These are phyloP conservation scores for Pseudotriccus pelzelni DNA, from an alignment of 2,797 vertebrate genomes.

Conservation along the genomic window DNA sequence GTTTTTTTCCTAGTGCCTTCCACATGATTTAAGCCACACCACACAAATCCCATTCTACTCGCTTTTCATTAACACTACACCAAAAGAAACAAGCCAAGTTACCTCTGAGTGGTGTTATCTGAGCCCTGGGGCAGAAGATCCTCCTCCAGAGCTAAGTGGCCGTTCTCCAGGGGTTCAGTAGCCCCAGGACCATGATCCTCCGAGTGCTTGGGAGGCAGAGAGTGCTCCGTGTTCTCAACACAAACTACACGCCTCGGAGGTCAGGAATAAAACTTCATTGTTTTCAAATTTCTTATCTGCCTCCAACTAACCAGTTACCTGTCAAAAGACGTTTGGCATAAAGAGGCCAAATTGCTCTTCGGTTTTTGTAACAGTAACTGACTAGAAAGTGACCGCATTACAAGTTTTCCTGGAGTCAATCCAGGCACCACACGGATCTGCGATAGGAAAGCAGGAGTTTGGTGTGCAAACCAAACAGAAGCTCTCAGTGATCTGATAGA, in stretches of 20 bases:
- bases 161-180: neutral
- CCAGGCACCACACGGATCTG: neutral
- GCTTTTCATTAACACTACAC: neutral
- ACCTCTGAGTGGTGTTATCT: neutral
- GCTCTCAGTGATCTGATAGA: neutral
- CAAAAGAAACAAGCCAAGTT: neutral
- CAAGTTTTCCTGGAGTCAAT: neutral
- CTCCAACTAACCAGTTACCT: neutral
- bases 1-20: neutral
- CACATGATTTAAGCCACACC: neutral
- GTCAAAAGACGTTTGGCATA: neutral
- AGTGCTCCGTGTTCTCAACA: neutral
- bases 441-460: neutral
- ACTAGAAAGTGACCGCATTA: neutral
- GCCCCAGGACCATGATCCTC: neutral
- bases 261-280: constrained; percentile 53
- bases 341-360: neutral
- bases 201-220: neutral
- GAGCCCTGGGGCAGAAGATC: neutral
- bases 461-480: neutral
- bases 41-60: neutral
- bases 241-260: constrained; percentile 16
- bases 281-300: constrained; percentile 39
- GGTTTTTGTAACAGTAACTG: neutral
- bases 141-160: neutral